Base-by-base conservation (phyloP, 2,797 vertebrate genomes). In the Sebastes itinus region DNA sequence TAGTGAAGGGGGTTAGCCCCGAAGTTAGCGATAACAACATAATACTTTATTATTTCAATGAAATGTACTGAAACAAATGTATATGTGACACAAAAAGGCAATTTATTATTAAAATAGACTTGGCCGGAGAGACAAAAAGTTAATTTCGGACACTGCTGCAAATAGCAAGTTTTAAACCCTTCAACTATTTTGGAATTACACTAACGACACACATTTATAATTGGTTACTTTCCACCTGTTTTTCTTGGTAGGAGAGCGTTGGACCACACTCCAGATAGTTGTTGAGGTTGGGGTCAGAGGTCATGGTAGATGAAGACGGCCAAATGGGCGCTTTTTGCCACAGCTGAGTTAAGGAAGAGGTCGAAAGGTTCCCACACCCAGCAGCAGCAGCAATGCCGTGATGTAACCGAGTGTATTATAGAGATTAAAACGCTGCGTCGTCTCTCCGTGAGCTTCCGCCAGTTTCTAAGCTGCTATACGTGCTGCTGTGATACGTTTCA, bases 391-490 rank as follows among this genome's bases (percentile, higher is more conserved):
- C 4, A n/a, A n/a, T n/a, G 33, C 7, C 46, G 4, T 66, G 73
- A 81, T 3, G 81, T 59, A 78, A 56, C 52, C 1, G n/a, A 25
- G 59, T 7, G 60, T 16, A 54, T 30, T 42, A 56, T 46, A 71
- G 22, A 52, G 79, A 72, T 71, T 60, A 73, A 42, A 75, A 25
- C 4, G 0, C 32, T 0, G 35, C 35, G 2, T 58, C 13, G 60
- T 76, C 16, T 78, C 67, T 76, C 13, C 14, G 20, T 22, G 32
- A 81, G 78, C 81, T 81, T 33, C 52, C 35, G 14, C 72, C 49
- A 4, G 22, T 64, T 55, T 74, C 38, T 60, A 9, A 64, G 69
- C 78, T 7, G 20, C 27, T 9, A 1, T 58, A 25, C 55, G 2
- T 20, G 66, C 64, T 2, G 20, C 72, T 60, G 22, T 68, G 73